phyloP scores from a whole-genome alignment of 2,888 invertebrate species.

The Patella ulyssiponensis region DNA sequence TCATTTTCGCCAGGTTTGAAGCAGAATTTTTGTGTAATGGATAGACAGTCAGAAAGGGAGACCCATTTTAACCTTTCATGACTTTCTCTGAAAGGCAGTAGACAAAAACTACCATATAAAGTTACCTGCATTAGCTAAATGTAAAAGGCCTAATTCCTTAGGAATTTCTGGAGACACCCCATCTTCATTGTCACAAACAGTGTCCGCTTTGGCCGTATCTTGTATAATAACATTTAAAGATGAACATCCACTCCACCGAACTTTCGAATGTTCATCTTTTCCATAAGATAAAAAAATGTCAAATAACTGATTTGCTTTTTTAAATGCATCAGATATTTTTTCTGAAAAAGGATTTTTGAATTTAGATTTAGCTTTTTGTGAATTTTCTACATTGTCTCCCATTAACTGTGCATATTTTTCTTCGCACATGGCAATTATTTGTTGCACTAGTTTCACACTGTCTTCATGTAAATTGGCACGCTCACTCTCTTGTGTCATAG shows the following conservation, averaged over 20 bases:
- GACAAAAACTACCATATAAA: neutral
- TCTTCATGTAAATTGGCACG: constrained; percentile 52
- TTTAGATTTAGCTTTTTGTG: constrained; percentile 13
- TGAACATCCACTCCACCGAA: constrained; percentile 71
- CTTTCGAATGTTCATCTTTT: constrained; percentile 66
- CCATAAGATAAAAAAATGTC: constrained; percentile 68
- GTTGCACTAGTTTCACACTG: constrained; percentile 52
- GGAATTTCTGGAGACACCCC: constrained; percentile 43
- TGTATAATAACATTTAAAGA: constrained; percentile 61
- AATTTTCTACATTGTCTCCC: constrained; percentile 29
- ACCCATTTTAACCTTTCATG: too few species aligned
- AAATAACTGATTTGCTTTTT: constrained; percentile 60
- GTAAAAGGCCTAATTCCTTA: constrained; percentile 54
- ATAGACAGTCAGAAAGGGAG: too few species aligned
- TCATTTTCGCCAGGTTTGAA: too few species aligned
- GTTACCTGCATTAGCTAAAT: constrained; percentile 68
- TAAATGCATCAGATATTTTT: constrained; percentile 59
- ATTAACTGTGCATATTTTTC: constrained; percentile 56
- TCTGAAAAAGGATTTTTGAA: constrained; percentile 49
- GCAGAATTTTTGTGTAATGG: too few species aligned
- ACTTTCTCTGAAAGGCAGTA: too few species aligned
- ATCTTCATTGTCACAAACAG: constrained; percentile 2
- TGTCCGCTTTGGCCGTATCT: constrained; percentile 30
- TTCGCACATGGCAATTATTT: constrained; percentile 64
- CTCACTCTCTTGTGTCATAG: constrained; percentile 52